These are phyloP conservation scores for Pyrgilauda ruficollis DNA, from an alignment of 2,113 vertebrate species.

Conservation along the genomic window DNA sequence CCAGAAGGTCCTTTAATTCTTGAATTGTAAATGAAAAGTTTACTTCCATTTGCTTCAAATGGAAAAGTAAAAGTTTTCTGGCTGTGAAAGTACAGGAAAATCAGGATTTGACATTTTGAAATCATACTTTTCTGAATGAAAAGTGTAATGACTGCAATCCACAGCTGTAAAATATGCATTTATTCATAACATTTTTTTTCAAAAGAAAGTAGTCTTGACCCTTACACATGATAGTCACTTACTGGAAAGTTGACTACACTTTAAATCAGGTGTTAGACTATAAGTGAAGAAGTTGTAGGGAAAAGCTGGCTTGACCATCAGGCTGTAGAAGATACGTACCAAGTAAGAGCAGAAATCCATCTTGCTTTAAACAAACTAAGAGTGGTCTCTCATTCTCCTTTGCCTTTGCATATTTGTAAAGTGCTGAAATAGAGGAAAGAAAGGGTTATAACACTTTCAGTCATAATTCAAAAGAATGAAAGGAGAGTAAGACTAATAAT, in stretches of 20 bases:
- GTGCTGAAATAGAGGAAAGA: background rate
- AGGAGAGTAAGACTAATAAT: slow-evolving; percentile 2
- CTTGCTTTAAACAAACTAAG: background rate
- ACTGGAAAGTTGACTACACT: background rate
- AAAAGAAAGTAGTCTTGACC: background rate
- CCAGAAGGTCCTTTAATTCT: background rate
- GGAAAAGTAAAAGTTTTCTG: background rate
- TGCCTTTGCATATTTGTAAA: background rate
- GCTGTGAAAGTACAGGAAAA: background rate
- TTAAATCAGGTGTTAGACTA: background rate
- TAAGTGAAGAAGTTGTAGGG: background rate
- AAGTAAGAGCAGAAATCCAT: background rate
- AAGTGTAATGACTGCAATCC: background rate
- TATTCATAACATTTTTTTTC: background rate
- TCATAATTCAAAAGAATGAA: background rate
- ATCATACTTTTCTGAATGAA: background rate
- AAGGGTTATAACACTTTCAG: background rate
- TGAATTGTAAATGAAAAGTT: background rate
- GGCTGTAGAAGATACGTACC: background rate
- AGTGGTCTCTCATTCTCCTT: background rate
- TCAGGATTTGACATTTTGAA: background rate
- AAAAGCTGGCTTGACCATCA: background rate
- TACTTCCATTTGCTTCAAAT: background rate
- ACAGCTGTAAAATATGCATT: background rate
- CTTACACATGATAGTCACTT: background rate